Conservation (phyloP, 2,797 vertebrate genomes). For the Stomatorhinus walkeri region DNA sequence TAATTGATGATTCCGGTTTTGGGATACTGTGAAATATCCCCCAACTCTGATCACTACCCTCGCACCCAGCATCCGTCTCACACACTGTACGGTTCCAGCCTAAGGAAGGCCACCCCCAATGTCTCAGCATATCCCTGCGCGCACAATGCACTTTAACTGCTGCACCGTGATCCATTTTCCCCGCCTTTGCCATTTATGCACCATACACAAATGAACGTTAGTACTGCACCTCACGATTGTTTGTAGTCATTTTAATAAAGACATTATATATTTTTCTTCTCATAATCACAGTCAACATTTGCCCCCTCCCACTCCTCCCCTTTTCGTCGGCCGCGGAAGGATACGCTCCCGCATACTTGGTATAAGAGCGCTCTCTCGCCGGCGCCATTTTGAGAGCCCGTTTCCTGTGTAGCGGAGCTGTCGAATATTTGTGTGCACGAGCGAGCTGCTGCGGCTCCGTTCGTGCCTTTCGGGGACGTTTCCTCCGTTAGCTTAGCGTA, state of each 20-base stretch:
- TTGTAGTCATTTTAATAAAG: neutral
- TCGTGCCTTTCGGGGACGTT: neutral
- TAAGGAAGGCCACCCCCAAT: slow-evolving; percentile 46
- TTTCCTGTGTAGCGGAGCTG: slow-evolving; percentile 51
- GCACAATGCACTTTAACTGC: slow-evolving; percentile 19
- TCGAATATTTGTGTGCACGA: slow-evolving; percentile 33
- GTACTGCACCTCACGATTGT: neutral
- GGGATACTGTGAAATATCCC: neutral
- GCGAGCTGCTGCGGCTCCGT: slow-evolving; percentile 42
- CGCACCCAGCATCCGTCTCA: slow-evolving; percentile 23
- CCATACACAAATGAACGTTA: neutral
- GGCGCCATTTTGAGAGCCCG: slow-evolving; percentile 69
- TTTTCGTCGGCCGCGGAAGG: slow-evolving; percentile 64
- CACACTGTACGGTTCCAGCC: slow-evolving; percentile 50
- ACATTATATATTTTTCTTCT: neutral
- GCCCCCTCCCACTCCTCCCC: slow-evolving; percentile 40
- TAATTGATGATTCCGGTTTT: neutral
- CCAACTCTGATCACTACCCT: neutral
- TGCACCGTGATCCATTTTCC: neutral
- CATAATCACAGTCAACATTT: neutral
- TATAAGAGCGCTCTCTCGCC: slow-evolving; percentile 42
- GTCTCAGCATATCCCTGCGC: slow-evolving; percentile 38
- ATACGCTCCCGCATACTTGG: slow-evolving; percentile 52
- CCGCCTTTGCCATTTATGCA: neutral
- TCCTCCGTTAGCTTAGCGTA: neutral